These are phyloP conservation scores for Euwallacea similis DNA, from an alignment of 1,140 invertebrate species.

Conservation along the genomic window DNA sequence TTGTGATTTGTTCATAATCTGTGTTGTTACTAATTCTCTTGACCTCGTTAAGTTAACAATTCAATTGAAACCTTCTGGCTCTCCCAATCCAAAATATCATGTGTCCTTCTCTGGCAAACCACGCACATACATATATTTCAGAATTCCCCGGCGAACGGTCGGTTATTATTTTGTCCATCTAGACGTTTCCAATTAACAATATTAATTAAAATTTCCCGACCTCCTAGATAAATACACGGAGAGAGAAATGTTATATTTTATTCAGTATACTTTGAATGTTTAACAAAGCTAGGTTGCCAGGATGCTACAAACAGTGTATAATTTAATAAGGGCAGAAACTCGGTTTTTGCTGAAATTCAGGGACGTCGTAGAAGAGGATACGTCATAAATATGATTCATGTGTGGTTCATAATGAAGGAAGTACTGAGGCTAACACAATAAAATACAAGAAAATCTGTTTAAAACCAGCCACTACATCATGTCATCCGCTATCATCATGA, in stretches of 20 bases:
- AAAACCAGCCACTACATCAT: too few relatives aligned
- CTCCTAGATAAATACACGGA: slow-evolving; percentile 45
- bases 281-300: slow-evolving; percentile 5
- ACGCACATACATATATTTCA: slow-evolving; percentile 10
- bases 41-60: too few relatives aligned
- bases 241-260: slow-evolving; percentile 35
- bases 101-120: slow-evolving; percentile 12
- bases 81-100: not conserved
- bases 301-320: not conserved
- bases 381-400: too few relatives aligned
- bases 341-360: not conserved
- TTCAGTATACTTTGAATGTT: slow-evolving; percentile 34
- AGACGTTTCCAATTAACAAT: slow-evolving; percentile 47
- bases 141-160: slow-evolving; percentile 41
- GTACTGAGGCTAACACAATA: too few relatives aligned
- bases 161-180: slow-evolving; percentile 47
- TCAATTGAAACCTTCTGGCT: not conserved
- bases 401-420: too few relatives aligned
- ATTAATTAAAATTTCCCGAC: slow-evolving; percentile 47
- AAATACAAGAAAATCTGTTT: too few relatives aligned
- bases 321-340: not conserved
- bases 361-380: too few relatives aligned
- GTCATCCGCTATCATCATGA: too few relatives aligned
- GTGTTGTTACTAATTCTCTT: too few relatives aligned
- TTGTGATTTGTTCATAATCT: too few relatives aligned